A percentile compares a stretch with the other conserved stretches of the same genome.
Evolutionary conservation across 2,113 vertebrate species (phyloP).

Genomic region (Microtus pennsylvanicus): DNA sequence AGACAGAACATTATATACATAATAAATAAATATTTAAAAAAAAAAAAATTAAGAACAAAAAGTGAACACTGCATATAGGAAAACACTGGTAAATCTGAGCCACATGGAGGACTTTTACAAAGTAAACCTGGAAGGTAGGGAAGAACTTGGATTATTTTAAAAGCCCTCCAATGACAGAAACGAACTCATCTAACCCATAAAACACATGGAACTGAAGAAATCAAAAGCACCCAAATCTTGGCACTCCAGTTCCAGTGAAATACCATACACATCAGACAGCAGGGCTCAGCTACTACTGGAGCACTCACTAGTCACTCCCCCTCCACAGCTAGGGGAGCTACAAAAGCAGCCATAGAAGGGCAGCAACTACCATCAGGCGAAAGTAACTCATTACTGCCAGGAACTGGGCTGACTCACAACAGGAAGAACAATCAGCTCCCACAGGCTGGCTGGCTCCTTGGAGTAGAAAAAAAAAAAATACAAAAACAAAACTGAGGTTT

Average conservation of each 20-base stretch:
- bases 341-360: neutral
- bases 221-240: neutral
- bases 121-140: neutral
- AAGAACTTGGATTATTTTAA: neutral
- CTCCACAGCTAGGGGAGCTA: neutral
- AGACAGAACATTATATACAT: too few species aligned
- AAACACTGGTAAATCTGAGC: neutral
- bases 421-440: neutral
- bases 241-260: neutral
- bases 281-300: neutral
- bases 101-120: neutral
- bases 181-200: neutral
- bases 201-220: neutral
- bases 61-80: neutral
- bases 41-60: neutral
- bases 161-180: neutral
- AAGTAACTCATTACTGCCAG: neutral
- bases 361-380: neutral
- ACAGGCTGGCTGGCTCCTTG: neutral
- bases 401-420: slow-evolving; percentile 28
- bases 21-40: too few species aligned
- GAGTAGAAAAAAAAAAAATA: too few species aligned
- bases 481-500: neutral
- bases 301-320: neutral
- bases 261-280: neutral